These are phyloP conservation scores for Mythimna loreyi DNA, from an alignment of 2,888 invertebrate genomes.

Conservation along the genomic window DNA sequence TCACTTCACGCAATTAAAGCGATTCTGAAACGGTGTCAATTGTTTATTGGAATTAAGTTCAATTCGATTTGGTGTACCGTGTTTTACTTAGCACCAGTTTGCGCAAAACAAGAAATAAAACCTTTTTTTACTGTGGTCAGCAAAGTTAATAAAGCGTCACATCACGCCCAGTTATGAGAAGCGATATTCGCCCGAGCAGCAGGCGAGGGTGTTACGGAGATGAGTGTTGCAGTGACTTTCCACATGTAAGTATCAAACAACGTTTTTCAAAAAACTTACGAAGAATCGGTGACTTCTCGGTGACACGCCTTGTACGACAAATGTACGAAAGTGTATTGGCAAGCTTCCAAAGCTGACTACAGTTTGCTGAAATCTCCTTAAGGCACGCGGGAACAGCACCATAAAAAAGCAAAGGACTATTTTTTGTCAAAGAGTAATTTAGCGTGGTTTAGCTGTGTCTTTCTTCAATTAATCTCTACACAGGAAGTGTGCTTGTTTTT, in stretches of 20 bases:
- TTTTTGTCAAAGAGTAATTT: not conserved
- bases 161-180: not conserved
- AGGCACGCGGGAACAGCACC: too few species aligned
- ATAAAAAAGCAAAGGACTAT: not conserved
- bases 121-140: not conserved
- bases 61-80: conserved; percentile 39
- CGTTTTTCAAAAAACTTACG: too few species aligned
- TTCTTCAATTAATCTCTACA: not conserved
- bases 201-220: too few species aligned
- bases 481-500: not conserved
- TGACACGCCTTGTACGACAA: too few species aligned
- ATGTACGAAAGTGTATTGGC: too few species aligned
- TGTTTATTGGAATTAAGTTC: conserved; percentile 35
- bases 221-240: too few species aligned
- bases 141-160: not conserved
- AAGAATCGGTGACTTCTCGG: too few species aligned
- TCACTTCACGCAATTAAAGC: conserved; percentile 59
- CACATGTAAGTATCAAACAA: too few species aligned
- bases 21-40: conserved; percentile 54
- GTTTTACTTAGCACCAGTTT: conserved; percentile 21
- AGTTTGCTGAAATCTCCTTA: too few species aligned
- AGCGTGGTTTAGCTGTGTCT: not conserved
- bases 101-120: not conserved
- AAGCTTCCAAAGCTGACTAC: too few species aligned
- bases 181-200: too few species aligned